These are phyloP conservation scores for Anabas testudineus DNA, from an alignment of 2,797 vertebrate species.

Conservation along the genomic window DNA sequence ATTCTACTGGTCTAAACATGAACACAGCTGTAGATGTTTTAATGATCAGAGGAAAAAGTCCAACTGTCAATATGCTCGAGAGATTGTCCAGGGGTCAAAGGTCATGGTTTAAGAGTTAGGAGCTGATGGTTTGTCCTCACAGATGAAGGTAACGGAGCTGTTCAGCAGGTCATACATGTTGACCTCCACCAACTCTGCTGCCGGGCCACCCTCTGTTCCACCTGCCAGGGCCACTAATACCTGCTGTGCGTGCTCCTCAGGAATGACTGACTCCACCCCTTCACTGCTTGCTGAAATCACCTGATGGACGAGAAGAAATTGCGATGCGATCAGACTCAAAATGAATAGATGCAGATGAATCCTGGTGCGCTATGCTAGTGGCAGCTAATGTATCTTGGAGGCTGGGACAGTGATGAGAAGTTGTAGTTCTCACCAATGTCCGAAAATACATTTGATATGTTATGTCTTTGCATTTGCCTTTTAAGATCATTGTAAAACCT, in stretches of 20 bases:
- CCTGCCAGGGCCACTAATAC: conserved; percentile 86
- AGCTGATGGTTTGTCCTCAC: conserved; percentile 79
- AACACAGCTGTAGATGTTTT: too few species aligned
- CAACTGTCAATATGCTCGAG: background rate
- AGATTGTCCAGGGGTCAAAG: background rate
- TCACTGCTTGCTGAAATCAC: conserved; percentile 73
- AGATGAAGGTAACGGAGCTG: conserved; percentile 88
- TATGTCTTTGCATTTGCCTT: too few species aligned
- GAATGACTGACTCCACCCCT: conserved; percentile 71
- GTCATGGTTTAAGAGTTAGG: conserved; percentile 3
- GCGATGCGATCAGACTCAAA: too few species aligned
- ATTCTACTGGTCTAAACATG: background rate
- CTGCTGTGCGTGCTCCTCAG: conserved; percentile 83
- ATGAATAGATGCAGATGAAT: too few species aligned
- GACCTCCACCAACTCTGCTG: conserved; percentile 85
- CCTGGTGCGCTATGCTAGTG: too few species aligned
- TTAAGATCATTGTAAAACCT: too few species aligned
- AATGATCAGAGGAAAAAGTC: background rate
- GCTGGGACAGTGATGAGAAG: too few species aligned
- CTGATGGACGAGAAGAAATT: conserved; percentile 67
- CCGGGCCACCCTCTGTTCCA: conserved; percentile 62
- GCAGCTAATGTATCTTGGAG: too few species aligned
- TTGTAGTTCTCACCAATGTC: too few species aligned
- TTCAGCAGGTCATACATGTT: conserved; percentile 89
- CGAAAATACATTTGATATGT: too few species aligned